Base-by-base conservation (phyloP, 2,888 invertebrate genomes). In the Hesperia comma region DNA sequence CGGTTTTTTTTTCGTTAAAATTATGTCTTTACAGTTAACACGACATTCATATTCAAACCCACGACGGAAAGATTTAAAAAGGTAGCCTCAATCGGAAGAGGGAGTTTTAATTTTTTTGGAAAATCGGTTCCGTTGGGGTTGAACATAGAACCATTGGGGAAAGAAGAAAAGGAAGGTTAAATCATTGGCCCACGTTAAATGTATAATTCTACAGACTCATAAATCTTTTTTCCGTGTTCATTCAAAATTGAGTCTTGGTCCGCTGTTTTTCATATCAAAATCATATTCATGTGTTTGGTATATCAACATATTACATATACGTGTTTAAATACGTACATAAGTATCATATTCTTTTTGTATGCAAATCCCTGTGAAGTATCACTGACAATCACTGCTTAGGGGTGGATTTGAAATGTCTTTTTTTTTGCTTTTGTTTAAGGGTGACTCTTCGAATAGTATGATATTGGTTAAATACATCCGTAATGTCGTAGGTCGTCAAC, bases 321-420 rank as follows among this genome's bases (percentile, higher is more conserved):
- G 10, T 7, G 17, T 2, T 7, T 15, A 46, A 6, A n/a, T 46
- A 46, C 7, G 15, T 15, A 15, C 43, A 46, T 17, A 49, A 21
- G 49, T 57, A 51, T 37, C 40, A 19, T 21, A 49, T 40, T 40
- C 57, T 63, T 63, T 57, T 63, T 49, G 40, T 19, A 63, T 57
- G 63, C 63, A 63, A 63, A 63, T 63, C 57, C 57, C 26, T 56
- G 49, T 60, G 68, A 58, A 61, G 51, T 63, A 66, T 21, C 61
- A 57, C 41, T 33, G 15, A 26, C 41, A 15, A 26, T 62, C 33
- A 26, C 60, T 19, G 32, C 10, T 56, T 46, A 46, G 40, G 63
- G 63, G 63, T 37, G 63, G 56, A 33, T 63, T 56, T 56, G 37
- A 51, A 57, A 61, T 51, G 67, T 57, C 41, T 46, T 63, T 67